Conservation (phyloP, 2,113 vertebrate species). For the Myrmecophaga tridactyla region DNA sequence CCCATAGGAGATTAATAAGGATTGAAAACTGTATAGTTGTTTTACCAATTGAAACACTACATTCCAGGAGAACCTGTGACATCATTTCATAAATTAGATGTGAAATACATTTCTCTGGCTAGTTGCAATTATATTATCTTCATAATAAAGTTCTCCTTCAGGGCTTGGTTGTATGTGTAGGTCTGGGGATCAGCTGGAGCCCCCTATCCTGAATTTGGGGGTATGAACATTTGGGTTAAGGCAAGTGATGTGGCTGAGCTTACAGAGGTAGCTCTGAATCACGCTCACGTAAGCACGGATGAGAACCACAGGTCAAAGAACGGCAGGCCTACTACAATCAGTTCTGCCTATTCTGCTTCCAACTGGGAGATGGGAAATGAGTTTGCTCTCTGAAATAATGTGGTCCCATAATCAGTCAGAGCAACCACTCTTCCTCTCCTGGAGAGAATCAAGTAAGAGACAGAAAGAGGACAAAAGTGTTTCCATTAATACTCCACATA, state of each 20-base stretch:
- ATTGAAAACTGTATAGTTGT: constrained; percentile 64
- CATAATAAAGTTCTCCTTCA: constrained; percentile 9
- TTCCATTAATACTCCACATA: neutral
- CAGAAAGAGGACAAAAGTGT: neutral
- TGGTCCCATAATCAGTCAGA: neutral
- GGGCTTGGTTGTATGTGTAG: neutral
- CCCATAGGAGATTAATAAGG: constrained; percentile 57
- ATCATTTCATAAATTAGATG: constrained; percentile 59
- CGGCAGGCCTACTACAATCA: neutral
- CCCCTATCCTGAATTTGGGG: neutral
- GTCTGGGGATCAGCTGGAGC: neutral
- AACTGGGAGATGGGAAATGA: neutral
- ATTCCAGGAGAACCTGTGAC: constrained; percentile 23
- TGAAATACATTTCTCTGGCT: constrained; percentile 51
- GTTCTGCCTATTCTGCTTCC: neutral
- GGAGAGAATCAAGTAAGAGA: neutral
- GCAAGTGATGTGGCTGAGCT: neutral
- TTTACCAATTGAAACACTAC: constrained; percentile 57
- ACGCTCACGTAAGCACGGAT: too few species aligned
- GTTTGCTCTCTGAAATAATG: neutral
- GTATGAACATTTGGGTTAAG: neutral
- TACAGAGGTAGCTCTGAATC: neutral
- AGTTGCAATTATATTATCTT: constrained; percentile 59
- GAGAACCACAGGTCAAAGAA: neutral
- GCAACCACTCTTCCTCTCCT: neutral